A percentile compares a stretch with the other conserved stretches of the same genome.
These are phyloP conservation scores for Heliconius ethilla DNA, from an alignment of 2,888 invertebrate species.

Conservation along the genomic window DNA sequence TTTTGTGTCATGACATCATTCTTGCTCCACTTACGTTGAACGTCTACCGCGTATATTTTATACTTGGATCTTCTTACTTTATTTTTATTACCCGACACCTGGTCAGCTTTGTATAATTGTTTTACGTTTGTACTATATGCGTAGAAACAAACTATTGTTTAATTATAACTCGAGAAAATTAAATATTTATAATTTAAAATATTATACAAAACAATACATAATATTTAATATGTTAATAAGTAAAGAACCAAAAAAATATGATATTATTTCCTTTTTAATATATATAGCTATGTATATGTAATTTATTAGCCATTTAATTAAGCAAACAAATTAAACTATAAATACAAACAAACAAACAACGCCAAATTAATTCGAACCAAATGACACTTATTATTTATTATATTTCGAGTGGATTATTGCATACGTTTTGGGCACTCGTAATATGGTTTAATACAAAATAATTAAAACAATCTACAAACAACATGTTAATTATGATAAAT, in stretches of 20 bases:
- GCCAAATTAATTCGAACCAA: background rate
- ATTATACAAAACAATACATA: no score
- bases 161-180: no score
- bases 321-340: background rate
- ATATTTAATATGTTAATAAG: no score
- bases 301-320: background rate
- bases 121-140: background rate
- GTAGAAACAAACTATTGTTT: no score
- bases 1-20: slow-evolving; percentile 54
- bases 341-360: background rate
- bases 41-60: slow-evolving; percentile 23
- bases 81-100: slow-evolving; percentile 4
- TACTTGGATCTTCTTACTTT: background rate
- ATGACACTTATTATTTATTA: background rate
- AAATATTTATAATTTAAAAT: no score
- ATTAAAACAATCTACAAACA: background rate
- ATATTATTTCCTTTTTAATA: no score
- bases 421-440: background rate
- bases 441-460: background rate
- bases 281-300: background rate
- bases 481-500: background rate
- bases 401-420: slow-evolving; percentile 2
- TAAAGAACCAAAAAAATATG: no score
- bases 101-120: background rate
- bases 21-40: slow-evolving; percentile 34